Evolutionary conservation across 1,140 invertebrate genomes (phyloP).

Genomic region (Conopomorpha cramerella): DNA sequence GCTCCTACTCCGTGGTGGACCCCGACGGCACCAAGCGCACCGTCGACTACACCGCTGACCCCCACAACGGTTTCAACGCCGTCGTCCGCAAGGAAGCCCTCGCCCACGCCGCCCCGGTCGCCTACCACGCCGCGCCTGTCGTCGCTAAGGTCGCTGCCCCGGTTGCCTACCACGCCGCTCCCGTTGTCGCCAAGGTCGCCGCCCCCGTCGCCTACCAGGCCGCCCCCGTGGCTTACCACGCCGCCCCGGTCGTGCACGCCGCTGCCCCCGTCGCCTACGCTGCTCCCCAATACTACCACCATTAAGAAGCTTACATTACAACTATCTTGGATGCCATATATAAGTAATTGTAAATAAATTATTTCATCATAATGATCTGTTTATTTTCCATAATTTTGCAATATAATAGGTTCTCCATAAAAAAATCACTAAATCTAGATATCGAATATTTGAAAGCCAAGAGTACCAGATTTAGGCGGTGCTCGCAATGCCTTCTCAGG

Average conservation of each 20-base stretch:
- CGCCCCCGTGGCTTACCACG: constrained; percentile 15
- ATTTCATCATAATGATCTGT: constrained; percentile 5
- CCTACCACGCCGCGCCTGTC: constrained; percentile 7
- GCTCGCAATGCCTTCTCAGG: constrained; percentile 22
- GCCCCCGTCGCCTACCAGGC: constrained; percentile 18
- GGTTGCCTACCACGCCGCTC: constrained; percentile 12
- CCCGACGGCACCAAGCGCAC: constrained; percentile 65
- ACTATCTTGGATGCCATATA: constrained; percentile 9
- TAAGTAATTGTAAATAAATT: constrained; percentile 15
- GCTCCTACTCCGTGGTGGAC: constrained; percentile 62
- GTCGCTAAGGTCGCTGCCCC: constrained; percentile 13
- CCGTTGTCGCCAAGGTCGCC: too few relatives aligned
- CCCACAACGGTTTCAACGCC: constrained; percentile 44
- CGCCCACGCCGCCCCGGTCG: constrained; percentile 15
- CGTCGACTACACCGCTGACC: constrained; percentile 62
- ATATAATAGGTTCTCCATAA: background rate
- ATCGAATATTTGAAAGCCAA: constrained; percentile 42
- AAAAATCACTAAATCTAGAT: constrained; percentile 12
- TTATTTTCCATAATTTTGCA: constrained; percentile 6
- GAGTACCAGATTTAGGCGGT: constrained; percentile 25
- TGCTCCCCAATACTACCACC: constrained; percentile 14
- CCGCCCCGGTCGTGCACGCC: constrained; percentile 27
- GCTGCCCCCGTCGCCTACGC: constrained; percentile 22
- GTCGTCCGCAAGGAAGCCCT: constrained; percentile 29
- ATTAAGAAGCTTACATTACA: constrained; percentile 9